Evolutionary conservation across 1,140 invertebrate genomes (phyloP).

Genomic region (Bathynomus jamesi): DNA sequence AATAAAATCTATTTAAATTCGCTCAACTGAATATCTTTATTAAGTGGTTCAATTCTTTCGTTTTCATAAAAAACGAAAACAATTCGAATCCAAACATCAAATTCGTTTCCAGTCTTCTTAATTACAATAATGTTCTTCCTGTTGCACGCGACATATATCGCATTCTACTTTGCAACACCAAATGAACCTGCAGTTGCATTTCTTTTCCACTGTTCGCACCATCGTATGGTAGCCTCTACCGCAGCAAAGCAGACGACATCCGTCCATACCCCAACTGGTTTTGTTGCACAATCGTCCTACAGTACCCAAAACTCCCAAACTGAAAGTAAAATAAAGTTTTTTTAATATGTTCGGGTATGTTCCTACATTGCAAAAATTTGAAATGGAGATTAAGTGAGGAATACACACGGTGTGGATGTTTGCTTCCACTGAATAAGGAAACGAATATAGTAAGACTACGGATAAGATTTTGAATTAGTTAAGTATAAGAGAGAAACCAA

Average conservation of each 20-base stretch:
- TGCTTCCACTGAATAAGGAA: too few relatives aligned
- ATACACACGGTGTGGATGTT: background rate
- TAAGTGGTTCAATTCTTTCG: too few relatives aligned
- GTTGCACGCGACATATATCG: constrained; percentile 56
- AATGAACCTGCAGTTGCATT: constrained; percentile 85
- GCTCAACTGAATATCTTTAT: too few relatives aligned
- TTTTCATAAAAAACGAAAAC: too few relatives aligned
- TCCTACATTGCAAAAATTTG: background rate
- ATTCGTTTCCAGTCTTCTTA: too few relatives aligned
- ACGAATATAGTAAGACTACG: too few relatives aligned
- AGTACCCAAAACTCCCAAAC: constrained; percentile 56
- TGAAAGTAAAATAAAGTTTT: constrained; percentile 41
- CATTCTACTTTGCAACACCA: constrained; percentile 90
- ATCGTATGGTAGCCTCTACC: constrained; percentile 84
- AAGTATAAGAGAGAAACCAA: too few relatives aligned
- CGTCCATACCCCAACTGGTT: constrained; percentile 66
- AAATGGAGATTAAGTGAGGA: background rate
- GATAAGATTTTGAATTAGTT: too few relatives aligned
- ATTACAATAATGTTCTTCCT: constrained; percentile 34
- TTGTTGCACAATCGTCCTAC: constrained; percentile 72
- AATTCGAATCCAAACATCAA: too few relatives aligned
- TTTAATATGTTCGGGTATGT: background rate
- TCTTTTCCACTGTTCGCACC: constrained; percentile 73
- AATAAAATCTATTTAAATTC: too few relatives aligned
- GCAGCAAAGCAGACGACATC: constrained; percentile 77